phyloP scores from a whole-genome alignment of 2,113 vertebrate genomes.

The Gadus macrocephalus region DNA sequence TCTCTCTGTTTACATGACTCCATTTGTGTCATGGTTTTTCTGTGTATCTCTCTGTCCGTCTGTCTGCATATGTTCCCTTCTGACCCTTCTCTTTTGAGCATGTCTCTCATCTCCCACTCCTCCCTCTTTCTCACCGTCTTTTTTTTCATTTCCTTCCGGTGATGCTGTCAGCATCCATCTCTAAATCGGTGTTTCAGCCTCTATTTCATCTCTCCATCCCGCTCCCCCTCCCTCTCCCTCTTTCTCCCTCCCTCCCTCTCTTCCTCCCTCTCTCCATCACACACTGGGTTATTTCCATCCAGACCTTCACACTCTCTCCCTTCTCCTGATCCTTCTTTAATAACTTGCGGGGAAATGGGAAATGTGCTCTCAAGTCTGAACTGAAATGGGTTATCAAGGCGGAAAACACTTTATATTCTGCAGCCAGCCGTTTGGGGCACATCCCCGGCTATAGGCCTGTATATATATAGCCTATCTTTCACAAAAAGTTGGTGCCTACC shows the following conservation, averaged over 20 bases:
- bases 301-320: constrained; percentile 65
- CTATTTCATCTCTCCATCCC: background rate
- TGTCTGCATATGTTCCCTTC: background rate
- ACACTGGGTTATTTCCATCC: constrained; percentile 50
- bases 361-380: constrained; percentile 59
- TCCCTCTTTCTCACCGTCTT: background rate
- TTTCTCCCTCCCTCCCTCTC: constrained; percentile 19
- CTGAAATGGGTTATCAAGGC: constrained; percentile 54
- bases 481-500: too few species aligned
- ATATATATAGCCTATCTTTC: too few species aligned
- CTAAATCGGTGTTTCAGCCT: background rate
- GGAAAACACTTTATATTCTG: constrained; percentile 55
- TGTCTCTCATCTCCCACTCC: too few species aligned
- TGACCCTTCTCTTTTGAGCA: background rate
- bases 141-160: background rate
- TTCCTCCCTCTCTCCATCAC: constrained; percentile 18
- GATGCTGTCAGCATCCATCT: background rate
- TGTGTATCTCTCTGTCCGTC: background rate
- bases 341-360: constrained; percentile 57
- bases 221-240: background rate
- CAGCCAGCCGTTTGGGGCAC: constrained; percentile 38
- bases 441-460: constrained; percentile 15
- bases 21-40: too few species aligned
- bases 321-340: constrained; percentile 57
- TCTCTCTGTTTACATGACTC: too few species aligned